Evolutionary conservation across 2,888 invertebrate genomes (phyloP).

Genomic region (Rotaria socialis): DNA sequence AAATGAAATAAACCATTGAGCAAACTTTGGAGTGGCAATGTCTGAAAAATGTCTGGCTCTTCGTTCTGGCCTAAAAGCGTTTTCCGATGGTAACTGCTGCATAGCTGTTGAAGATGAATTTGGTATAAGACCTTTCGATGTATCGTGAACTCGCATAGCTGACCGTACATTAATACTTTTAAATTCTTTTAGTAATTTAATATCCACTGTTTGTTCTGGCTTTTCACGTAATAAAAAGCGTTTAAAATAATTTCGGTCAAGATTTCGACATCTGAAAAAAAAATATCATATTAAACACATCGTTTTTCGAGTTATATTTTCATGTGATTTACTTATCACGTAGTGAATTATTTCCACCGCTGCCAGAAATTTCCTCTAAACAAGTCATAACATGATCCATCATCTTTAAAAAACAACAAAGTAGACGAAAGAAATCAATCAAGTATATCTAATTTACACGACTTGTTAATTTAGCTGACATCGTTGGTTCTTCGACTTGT

Average conservation of each 20-base stretch:
- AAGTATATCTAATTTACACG: neutral
- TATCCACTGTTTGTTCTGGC: neutral
- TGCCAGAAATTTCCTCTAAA: slow-evolving; percentile 36
- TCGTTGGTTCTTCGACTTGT: slow-evolving; percentile 41
- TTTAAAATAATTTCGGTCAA: slow-evolving; percentile 39
- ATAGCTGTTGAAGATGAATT: neutral
- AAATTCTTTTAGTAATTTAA: slow-evolving; percentile 37
- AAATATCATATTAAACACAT: too few species aligned
- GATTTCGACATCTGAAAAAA: slow-evolving; percentile 17
- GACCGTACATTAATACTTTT: slow-evolving; percentile 15
- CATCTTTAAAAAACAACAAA: neutral
- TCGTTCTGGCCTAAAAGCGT: neutral
- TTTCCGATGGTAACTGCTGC: neutral
- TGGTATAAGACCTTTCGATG: neutral
- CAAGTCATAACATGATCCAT: slow-evolving; percentile 43
- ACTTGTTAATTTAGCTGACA: slow-evolving; percentile 37
- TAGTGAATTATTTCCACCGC: slow-evolving; percentile 39
- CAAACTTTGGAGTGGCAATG: neutral
- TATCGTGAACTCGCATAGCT: slow-evolving; percentile 3
- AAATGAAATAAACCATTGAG: too few species aligned
- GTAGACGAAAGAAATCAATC: neutral
- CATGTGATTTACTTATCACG: neutral
- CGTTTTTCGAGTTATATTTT: too few species aligned
- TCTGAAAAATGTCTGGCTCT: neutral
- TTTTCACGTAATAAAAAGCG: slow-evolving; percentile 35